phyloP scores from a whole-genome alignment of 2,888 invertebrate genomes.

The Synergus laeviventris region DNA sequence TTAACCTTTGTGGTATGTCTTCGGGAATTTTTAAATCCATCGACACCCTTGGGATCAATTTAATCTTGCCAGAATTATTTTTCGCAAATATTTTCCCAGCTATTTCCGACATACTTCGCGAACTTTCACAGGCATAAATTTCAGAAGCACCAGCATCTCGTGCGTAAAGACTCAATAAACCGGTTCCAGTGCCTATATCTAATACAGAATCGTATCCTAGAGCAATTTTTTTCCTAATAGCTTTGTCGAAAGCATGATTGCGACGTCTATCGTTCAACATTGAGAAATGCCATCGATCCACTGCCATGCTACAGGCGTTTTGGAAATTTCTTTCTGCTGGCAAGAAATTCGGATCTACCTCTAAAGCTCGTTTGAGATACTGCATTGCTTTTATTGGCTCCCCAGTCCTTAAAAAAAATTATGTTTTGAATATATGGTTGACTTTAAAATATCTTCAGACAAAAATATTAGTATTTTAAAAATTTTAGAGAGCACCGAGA shows the following conservation, averaged over 20 bases:
- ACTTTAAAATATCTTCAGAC: not conserved
- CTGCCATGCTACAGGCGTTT: conserved; percentile 82
- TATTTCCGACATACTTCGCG: conserved; percentile 80
- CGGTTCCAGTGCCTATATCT: conserved; percentile 88
- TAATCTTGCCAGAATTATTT: conserved; percentile 78
- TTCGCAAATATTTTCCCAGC: conserved; percentile 79
- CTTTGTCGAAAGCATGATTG: conserved; percentile 82
- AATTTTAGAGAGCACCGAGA: conserved; percentile 39
- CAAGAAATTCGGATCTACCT: conserved; percentile 77
- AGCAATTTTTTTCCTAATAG: conserved; percentile 79
- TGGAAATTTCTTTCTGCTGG: conserved; percentile 83
- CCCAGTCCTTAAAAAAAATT: conserved; percentile 76
- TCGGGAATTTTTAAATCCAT: conserved; percentile 77
- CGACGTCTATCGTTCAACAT: conserved; percentile 87
- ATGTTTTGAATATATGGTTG: not conserved
- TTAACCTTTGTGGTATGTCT: conserved; percentile 78
- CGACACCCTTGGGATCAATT: conserved; percentile 80
- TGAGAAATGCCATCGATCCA: conserved; percentile 89
- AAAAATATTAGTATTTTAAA: not conserved
- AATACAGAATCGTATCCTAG: conserved; percentile 79
- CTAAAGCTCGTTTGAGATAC: conserved; percentile 79
- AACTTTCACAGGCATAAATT: conserved; percentile 84
- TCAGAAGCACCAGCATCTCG: conserved; percentile 77
- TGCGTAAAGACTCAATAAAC: conserved; percentile 84
- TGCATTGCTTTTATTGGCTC: conserved; percentile 79